Base-by-base conservation (phyloP, 2,113 vertebrate genomes). In the Saguinus imperator region DNA sequence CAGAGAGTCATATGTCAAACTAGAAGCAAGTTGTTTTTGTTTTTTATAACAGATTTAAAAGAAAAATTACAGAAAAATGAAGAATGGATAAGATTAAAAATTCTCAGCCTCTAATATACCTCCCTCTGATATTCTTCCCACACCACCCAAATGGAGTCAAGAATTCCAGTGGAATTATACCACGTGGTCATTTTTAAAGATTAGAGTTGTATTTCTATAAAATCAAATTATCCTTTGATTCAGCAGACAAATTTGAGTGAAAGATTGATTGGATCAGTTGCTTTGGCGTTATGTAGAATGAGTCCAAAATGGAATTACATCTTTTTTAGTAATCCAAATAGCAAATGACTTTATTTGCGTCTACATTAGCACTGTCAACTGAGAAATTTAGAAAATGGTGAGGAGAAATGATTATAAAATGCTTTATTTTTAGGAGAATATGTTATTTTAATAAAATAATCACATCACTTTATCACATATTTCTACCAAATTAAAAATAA, bases 401-500 rank as follows among this genome's bases (percentile, higher is more conserved):
- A 95, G 70, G 17, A 27, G 3, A 94, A 76, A 82, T 92, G 21
- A 58, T 77, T 43, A 48, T 50, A 50, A 80, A 94, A 80, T 29
- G 3, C 21, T 80, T 76, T 76, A 37, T 80, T 93, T 89, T 97
- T 55, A 84, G 35, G 20, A 90, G 32, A 95, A 87, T 75, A 61
- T 77, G 2, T 81, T 84, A 81, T 87, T 85, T 58, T 61, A 84
- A 70, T 48, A 66, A 75, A 75, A 92, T 80, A 80, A 80, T 52
- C 72, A 61, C 73, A 84, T 73, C 73, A 66, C 23, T 27, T 88
- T 93, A 93, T 72, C 64, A 85, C 9, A 50, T 61, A 73, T 91
- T 91, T 80, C 48, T 45, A 32, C 29, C 27, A 96, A 91, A 79
- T 85, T 70, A 95, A 94, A 86, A 95, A 77, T 16, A 29, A 72